Evolutionary conservation across 2,797 vertebrate genomes (phyloP).

Genomic region (Clarias fuscus): DNA sequence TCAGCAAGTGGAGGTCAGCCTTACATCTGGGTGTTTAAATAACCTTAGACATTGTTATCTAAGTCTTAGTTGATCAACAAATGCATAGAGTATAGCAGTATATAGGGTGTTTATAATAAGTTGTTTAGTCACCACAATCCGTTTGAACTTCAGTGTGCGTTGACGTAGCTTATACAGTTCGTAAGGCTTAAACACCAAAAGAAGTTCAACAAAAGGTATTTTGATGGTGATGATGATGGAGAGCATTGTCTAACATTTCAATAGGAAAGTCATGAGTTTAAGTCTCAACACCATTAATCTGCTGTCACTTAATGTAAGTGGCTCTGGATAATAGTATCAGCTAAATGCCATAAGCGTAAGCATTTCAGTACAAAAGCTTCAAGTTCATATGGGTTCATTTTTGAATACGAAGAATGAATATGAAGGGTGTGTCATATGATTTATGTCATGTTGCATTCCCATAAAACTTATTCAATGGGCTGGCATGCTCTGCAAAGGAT

Average conservation of each 20-base stretch:
- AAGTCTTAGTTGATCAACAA: not conserved
- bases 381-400: not conserved
- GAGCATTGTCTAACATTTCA: not conserved
- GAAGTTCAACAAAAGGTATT: not conserved
- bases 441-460: not conserved
- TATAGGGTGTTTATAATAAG: not conserved
- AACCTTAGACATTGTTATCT: not conserved
- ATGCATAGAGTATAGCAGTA: not conserved
- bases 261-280: too few relatives aligned
- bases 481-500: not conserved
- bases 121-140: not conserved
- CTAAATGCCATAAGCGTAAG: too few relatives aligned
- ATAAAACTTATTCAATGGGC: not conserved
- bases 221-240: not conserved
- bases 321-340: too few relatives aligned
- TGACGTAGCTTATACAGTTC: not conserved
- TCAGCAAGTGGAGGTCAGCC: conserved; percentile 85
- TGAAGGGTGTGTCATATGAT: not conserved
- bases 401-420: not conserved
- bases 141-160: not conserved
- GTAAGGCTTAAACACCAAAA: not conserved
- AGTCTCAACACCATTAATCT: too few relatives aligned
- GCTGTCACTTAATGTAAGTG: too few relatives aligned
- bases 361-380: not conserved
- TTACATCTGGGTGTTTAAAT: not conserved